phyloP scores from a whole-genome alignment of 53 echinoderm and acorn worm species.

The Holothuria scabra region DNA sequence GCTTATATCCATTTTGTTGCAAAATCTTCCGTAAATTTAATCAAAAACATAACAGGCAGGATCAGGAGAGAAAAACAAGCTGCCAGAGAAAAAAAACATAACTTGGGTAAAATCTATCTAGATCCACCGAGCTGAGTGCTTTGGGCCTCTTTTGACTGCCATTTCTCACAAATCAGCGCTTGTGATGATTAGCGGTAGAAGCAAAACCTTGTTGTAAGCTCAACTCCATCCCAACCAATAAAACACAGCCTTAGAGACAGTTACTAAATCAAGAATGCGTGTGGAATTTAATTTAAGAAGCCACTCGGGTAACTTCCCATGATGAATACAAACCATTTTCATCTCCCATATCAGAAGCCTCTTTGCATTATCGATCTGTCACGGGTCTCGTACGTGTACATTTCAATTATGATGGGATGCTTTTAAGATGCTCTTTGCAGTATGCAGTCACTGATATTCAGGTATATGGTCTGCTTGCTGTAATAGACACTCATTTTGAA shows the following conservation, averaged over 20 bases:
- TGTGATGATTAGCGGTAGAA: constrained; percentile 37
- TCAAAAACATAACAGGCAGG: no score
- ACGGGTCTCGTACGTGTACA: constrained; percentile 44
- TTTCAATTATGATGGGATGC: constrained; percentile 44
- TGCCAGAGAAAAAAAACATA: constrained; percentile 18
- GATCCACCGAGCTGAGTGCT: background rate
- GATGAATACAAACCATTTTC: constrained; percentile 52
- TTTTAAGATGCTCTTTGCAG: constrained; percentile 35
- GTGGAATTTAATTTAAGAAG: constrained; percentile 48
- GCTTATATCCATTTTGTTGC: no score
- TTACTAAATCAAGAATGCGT: constrained; percentile 46
- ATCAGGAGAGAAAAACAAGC: constrained; percentile 8
- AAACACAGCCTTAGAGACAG: constrained; percentile 54
- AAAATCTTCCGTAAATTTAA: no score
- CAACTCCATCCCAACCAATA: constrained; percentile 43
- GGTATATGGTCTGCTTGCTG: constrained; percentile 16
- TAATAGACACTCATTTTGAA: constrained; percentile 38
- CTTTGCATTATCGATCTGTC: constrained; percentile 49
- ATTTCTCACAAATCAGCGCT: constrained; percentile 41
- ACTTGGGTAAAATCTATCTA: no score
- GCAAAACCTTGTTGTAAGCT: constrained; percentile 48
- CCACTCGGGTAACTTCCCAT: constrained; percentile 31
- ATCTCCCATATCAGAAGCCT: constrained; percentile 43
- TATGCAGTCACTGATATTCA: constrained; percentile 19
- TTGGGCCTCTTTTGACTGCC: constrained; percentile 37